Conservation (phyloP, 2,797 vertebrate species). For the Kryptopterus vitreolus region DNA sequence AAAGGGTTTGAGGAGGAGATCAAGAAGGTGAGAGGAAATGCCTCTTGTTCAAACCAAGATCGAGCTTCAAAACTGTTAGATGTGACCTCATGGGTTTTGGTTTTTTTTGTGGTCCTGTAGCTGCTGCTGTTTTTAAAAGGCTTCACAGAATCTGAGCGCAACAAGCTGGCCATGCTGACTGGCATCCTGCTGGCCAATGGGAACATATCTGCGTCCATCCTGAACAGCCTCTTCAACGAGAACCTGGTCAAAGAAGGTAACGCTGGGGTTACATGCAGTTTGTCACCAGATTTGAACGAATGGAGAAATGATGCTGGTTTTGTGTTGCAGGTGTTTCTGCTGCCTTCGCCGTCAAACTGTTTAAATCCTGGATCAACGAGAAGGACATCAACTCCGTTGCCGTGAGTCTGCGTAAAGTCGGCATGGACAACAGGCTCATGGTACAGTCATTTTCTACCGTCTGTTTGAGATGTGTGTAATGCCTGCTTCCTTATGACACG, state of each 20-base stretch:
- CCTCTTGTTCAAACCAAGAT: too few relatives aligned
- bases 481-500: too few relatives aligned
- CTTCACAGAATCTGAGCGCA: slow-evolving; percentile 95
- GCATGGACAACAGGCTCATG: slow-evolving; percentile 97
- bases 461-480: too few relatives aligned
- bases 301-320: neutral
- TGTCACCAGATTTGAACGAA: too few relatives aligned
- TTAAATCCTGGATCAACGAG: slow-evolving; percentile 97
- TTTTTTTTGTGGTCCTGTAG: slow-evolving; percentile 63
- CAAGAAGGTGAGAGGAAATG: slow-evolving; percentile 82
- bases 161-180: slow-evolving; percentile 97
- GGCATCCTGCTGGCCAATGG: slow-evolving; percentile 93
- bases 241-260: slow-evolving; percentile 97
- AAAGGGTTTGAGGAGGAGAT: slow-evolving; percentile 98
- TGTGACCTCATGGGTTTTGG: too few relatives aligned
- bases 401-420: slow-evolving; percentile 89
- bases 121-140: slow-evolving; percentile 96
- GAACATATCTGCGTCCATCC: slow-evolving; percentile 90
- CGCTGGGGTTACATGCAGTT: neutral
- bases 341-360: slow-evolving; percentile 94
- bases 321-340: slow-evolving; percentile 86
- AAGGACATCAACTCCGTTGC: slow-evolving; percentile 94
- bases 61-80: too few relatives aligned
- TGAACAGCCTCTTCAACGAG: slow-evolving; percentile 95
- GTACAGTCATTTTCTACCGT: too few relatives aligned